phyloP scores from a whole-genome alignment of 2,797 vertebrate genomes.

The Acanthurus tractus region DNA sequence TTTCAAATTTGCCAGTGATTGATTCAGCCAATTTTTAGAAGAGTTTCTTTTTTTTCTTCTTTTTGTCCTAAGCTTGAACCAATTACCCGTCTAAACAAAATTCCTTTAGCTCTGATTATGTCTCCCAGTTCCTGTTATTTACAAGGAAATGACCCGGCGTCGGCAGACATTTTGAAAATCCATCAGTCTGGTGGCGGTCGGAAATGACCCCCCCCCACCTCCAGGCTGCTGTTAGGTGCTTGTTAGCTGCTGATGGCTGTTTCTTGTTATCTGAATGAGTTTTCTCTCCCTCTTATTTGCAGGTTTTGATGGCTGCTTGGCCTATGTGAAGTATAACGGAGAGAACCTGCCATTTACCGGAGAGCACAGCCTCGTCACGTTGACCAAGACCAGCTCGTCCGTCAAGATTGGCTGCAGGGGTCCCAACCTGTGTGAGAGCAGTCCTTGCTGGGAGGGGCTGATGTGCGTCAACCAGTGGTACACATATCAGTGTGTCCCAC shows the following conservation, averaged over 20 bases:
- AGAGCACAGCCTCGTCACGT: constrained; percentile 89
- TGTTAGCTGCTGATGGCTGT: constrained; percentile 36
- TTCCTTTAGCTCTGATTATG: constrained; percentile 66
- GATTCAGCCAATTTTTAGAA: constrained; percentile 42
- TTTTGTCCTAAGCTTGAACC: constrained; percentile 63
- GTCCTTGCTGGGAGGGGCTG: constrained; percentile 92
- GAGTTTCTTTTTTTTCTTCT: constrained; percentile 1
- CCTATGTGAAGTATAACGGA: constrained; percentile 91
- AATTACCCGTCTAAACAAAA: constrained; percentile 77
- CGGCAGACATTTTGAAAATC: constrained; percentile 53
- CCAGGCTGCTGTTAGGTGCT: constrained; percentile 31
- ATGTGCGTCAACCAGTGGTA: constrained; percentile 98
- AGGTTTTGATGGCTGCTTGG: constrained; percentile 96
- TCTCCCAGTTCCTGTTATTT: constrained; percentile 70
- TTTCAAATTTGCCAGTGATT: constrained; percentile 56
- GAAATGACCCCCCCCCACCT: constrained; percentile 39
- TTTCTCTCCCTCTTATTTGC: constrained; percentile 33
- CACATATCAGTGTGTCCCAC: constrained; percentile 92
- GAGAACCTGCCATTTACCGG: constrained; percentile 92
- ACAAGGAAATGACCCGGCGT: constrained; percentile 48
- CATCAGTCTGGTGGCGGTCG: constrained; percentile 50
- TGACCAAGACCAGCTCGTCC: constrained; percentile 88
- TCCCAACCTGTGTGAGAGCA: constrained; percentile 93
- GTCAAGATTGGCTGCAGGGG: constrained; percentile 95
- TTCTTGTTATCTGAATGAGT: constrained; percentile 58